Evolutionary conservation across 1,140 invertebrate genomes (phyloP), one percentile per base, ranked within the genome.

Genomic region (Euwallacea fornicatus): DNA sequence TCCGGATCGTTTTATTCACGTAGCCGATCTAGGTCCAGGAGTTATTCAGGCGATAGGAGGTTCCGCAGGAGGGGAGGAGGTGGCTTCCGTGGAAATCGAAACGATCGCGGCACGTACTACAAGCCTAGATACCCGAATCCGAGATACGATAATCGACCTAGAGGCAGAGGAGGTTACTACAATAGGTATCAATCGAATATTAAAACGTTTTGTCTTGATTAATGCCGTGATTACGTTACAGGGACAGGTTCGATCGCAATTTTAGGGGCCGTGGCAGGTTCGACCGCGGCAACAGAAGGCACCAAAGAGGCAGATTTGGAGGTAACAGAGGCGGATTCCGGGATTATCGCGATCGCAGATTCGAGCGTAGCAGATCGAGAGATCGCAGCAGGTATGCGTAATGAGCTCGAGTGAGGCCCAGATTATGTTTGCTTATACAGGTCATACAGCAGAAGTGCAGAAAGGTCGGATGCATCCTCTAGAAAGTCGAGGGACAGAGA

Each of bases 41-140:
- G 87, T 59, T 84, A 85, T 11, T 90, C 88, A 0, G 85, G 86
- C 8, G 88, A 90, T 44, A 81, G 88, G 65, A 83, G 83, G 10
- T 78, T 79, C 55, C 64, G 72, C 8, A 69, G 84, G 2, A 81
- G 85, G 15, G 85, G 85, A 54, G 83, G 85, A 55, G 83, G 61
- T 72, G 86, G 85, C 81, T 81, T 85, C 67, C 86, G 81, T 75
- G 84, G 81, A 77, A 65, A 65, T 42, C 16, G 65, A 68, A 89
- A 88, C 73, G 89, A 90, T 75, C 85, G 90, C 11, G 90, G 90
- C 53, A 91, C 90, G 0, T 91, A 91, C 77, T 91, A 91, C 80
- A 88, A 90, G 73, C 89, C 90, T 0, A 83, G 90, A 33, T 91
- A 91, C 84, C 88, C 78, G 63, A 77, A 78, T 53, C 79, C 82